Percentiles rank a stretch among this genome's conserved stretches.
These are phyloP conservation scores for Enteromius viviparus DNA, from an alignment of 2,797 vertebrate genomes.

Conservation along the genomic window DNA sequence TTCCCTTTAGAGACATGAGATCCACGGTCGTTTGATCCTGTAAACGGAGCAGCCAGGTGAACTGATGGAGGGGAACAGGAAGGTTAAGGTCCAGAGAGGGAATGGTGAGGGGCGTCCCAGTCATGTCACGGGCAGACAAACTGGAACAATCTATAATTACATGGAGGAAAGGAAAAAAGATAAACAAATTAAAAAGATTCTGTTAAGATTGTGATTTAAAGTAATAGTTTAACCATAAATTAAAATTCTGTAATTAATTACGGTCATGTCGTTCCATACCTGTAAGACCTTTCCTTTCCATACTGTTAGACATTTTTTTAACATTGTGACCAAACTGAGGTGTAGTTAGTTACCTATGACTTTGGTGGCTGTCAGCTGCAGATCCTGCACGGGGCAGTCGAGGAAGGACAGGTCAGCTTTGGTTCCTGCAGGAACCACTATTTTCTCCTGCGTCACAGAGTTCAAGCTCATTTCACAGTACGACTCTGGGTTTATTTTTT, in stretches of 20 bases:
- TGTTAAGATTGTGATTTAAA: not conserved
- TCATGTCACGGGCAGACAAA: slow-evolving; percentile 67
- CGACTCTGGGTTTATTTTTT: slow-evolving; percentile 68
- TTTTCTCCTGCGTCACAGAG: slow-evolving; percentile 65
- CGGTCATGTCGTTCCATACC: too few relatives aligned
- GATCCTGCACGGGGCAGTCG: slow-evolving; percentile 74
- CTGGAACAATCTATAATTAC: slow-evolving; percentile 63
- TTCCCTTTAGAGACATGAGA: slow-evolving; percentile 71
- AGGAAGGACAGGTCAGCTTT: slow-evolving; percentile 74
- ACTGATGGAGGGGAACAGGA: slow-evolving; percentile 77
- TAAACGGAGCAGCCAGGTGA: slow-evolving; percentile 83
- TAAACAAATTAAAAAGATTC: not conserved
- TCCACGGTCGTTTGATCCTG: slow-evolving; percentile 74
- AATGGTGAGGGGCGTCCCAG: slow-evolving; percentile 69
- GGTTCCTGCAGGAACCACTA: slow-evolving; percentile 66
- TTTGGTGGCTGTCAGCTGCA: slow-evolving; percentile 71
- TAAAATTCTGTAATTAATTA: too few relatives aligned
- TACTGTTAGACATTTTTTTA: not conserved
- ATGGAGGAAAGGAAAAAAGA: not conserved
- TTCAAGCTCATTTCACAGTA: slow-evolving; percentile 75
- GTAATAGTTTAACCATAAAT: too few relatives aligned
- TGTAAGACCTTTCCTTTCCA: too few relatives aligned
- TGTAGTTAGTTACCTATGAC: slow-evolving; percentile 67
- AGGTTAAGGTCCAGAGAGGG: slow-evolving; percentile 77
- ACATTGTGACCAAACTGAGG: not conserved